Conservation (phyloP, 2,888 invertebrate genomes). For the Crossocerus cetratus region DNA sequence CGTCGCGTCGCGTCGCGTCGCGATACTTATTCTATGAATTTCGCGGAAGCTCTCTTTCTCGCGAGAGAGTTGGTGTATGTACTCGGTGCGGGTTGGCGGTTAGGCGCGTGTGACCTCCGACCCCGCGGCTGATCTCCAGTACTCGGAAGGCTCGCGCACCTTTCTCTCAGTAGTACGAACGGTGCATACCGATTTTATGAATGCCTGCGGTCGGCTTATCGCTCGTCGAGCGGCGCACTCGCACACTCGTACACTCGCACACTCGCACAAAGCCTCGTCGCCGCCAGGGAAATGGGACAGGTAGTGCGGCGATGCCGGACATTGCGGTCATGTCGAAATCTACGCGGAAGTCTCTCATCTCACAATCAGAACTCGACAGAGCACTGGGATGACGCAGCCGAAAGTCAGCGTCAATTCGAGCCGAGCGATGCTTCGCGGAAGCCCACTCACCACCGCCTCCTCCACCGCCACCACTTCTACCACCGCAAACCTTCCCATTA, state of each 20-base stretch:
- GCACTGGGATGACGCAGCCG: background rate
- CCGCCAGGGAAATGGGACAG: constrained; percentile 11
- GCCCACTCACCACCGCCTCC: background rate
- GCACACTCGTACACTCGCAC: constrained; percentile 7
- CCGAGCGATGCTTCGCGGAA: constrained; percentile 10
- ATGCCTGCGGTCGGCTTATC: constrained; percentile 31
- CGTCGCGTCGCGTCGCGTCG: no score
- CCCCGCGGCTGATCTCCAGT: constrained; percentile 3
- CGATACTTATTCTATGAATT: constrained; percentile 30
- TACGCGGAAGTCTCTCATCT: constrained; percentile 11
- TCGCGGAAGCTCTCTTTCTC: constrained; percentile 20
- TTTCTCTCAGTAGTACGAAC: constrained; percentile 38
- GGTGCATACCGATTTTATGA: constrained; percentile 44
- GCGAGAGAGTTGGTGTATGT: background rate
- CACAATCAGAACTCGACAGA: background rate
- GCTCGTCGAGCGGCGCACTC: constrained; percentile 14
- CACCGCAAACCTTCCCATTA: constrained; percentile 3
- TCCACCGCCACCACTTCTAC: no score
- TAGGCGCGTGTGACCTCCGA: constrained; percentile 27
- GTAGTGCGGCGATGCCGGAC: constrained; percentile 17
- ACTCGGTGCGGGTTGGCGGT: constrained; percentile 9
- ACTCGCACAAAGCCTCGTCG: constrained; percentile 6
- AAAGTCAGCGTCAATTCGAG: background rate
- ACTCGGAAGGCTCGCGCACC: constrained; percentile 18
- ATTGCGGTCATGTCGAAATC: constrained; percentile 16